Evolutionary conservation across 2,113 vertebrate species (phyloP).

Genomic region (Calidris pygmaea): DNA sequence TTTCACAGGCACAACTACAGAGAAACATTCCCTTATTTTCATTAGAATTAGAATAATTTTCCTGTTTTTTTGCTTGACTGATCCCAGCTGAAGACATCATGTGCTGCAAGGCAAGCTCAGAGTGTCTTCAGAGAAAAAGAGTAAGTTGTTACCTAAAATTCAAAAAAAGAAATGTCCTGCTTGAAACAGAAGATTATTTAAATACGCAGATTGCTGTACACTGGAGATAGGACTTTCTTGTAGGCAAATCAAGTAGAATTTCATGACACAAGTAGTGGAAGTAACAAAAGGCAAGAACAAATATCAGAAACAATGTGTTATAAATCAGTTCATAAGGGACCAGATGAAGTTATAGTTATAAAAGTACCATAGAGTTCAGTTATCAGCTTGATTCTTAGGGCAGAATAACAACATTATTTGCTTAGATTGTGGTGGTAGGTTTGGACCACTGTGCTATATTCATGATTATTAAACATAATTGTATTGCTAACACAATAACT

Average conservation of each 20-base stretch:
- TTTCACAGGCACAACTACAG: background rate
- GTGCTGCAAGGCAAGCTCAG: background rate
- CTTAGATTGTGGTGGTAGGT: background rate
- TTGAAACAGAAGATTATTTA: constrained; percentile 36
- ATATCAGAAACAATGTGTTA: constrained; percentile 15
- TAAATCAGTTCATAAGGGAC: constrained; percentile 40
- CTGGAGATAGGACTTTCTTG: background rate
- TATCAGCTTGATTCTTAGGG: background rate
- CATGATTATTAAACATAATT: background rate
- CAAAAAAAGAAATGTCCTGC: background rate
- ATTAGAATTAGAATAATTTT: constrained; percentile 40
- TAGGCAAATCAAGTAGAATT: constrained; percentile 18
- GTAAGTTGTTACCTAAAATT: background rate
- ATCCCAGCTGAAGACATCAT: background rate
- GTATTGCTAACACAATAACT: background rate
- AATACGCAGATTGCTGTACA: background rate
- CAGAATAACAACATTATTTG: background rate
- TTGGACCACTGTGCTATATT: background rate
- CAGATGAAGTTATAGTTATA: background rate
- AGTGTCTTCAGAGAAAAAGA: background rate
- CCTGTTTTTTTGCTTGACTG: constrained; percentile 33
- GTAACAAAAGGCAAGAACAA: constrained; percentile 23
- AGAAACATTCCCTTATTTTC: constrained; percentile 12
- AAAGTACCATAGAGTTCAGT: background rate
- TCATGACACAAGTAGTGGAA: background rate